Conservation (phyloP, 2,113 vertebrate species). For the Malurus alboscapulatus region DNA sequence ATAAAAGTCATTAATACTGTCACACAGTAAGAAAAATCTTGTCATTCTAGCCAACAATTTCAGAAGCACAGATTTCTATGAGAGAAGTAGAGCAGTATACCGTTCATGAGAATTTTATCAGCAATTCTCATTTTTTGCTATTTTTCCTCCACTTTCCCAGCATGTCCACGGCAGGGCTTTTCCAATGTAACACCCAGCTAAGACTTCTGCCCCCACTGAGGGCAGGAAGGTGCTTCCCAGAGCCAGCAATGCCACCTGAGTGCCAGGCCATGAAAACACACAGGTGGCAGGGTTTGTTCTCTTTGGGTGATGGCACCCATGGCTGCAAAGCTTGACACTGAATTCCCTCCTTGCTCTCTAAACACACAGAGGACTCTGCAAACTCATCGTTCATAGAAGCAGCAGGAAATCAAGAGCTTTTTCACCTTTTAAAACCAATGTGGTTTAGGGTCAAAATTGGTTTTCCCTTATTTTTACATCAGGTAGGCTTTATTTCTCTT, state of each 20-base stretch:
- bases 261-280: neutral
- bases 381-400: neutral
- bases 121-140: neutral
- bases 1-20: neutral
- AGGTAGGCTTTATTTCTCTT: neutral
- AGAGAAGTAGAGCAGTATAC: neutral
- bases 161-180: neutral
- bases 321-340: neutral
- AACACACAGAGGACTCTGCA: neutral
- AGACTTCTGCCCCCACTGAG: neutral
- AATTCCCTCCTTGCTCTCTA: neutral
- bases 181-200: neutral
- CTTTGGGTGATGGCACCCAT: neutral
- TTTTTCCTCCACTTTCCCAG: neutral
- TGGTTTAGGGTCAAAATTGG: neutral
- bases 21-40: slow-evolving; percentile 1
- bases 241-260: neutral
- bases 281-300: neutral
- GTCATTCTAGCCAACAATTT: neutral
- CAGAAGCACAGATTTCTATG: neutral
- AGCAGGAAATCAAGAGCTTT: neutral
- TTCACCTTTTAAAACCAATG: neutral
- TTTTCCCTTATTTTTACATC: neutral
- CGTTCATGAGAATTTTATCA: neutral
- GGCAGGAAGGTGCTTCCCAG: neutral